Conservation (phyloP, 2,888 invertebrate genomes). For the Acleris emargana region DNA sequence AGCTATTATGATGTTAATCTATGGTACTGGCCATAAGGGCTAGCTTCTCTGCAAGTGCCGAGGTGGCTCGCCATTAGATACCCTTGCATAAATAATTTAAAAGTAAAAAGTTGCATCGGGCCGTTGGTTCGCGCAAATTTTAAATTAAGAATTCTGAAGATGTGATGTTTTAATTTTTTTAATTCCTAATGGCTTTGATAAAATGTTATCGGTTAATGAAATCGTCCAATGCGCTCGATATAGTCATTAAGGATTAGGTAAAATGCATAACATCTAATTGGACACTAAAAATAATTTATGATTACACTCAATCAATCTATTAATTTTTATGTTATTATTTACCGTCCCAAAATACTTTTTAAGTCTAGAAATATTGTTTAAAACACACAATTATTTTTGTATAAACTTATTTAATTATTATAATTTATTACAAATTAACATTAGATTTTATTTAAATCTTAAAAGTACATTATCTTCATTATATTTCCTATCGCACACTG, state of each 20-base stretch:
- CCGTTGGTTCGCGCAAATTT: constrained; percentile 25
- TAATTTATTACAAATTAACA: too few species aligned
- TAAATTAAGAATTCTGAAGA: constrained; percentile 15
- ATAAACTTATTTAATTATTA: too few species aligned
- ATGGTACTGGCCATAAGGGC: constrained; percentile 47
- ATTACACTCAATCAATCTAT: not conserved
- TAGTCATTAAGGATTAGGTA: constrained; percentile 16
- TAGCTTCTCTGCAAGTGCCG: constrained; percentile 62
- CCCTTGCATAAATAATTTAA: constrained; percentile 73
- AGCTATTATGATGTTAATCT: constrained; percentile 71
- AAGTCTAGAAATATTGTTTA: too few species aligned
- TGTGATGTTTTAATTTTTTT: not conserved
- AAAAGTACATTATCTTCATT: not conserved
- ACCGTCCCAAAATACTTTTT: too few species aligned
- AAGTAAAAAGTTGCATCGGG: constrained; percentile 39
- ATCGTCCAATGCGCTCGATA: constrained; percentile 18
- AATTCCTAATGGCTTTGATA: constrained; percentile 13
- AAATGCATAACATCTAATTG: constrained; percentile 7
- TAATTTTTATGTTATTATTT: too few species aligned
- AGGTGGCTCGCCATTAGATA: constrained; percentile 65
- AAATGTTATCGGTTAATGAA: constrained; percentile 18
- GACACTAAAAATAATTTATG: not conserved
- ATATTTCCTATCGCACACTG: not conserved
- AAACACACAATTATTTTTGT: too few species aligned
- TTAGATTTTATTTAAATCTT: too few species aligned